Base-by-base conservation (phyloP, 2,888 invertebrate species). In the Heliconius ismenius region DNA sequence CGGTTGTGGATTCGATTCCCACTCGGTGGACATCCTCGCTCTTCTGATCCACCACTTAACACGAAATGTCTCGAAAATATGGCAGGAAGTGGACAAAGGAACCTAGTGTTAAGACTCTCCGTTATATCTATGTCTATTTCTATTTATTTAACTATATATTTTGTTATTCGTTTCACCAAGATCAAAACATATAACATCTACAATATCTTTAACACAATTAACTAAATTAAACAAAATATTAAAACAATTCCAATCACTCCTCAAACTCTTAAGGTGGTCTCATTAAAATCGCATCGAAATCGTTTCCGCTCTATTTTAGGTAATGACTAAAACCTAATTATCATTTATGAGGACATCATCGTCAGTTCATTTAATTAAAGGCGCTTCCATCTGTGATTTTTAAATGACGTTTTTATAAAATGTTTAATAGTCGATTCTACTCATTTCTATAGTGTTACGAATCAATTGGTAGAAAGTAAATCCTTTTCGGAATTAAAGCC, bases 341-440 rank as follows among this genome's bases (percentile, higher is more conserved):
- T 32, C n/a, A 54, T 54, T 64, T 64, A 73, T 73, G 58, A 75
- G 65, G 62, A 77, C 76, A 79, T 76, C 77, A 74, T 74, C 70
- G 67, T 54, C 64, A 75, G 75, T 62, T 73, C 28, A 74, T 70
- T 74, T 69, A 74, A 76, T 70, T 67, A 70, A 60, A 72, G 26
- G 15, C 32, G 49, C 36, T 70, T 26, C 74, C 68, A 39, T 70
- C 43, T 74, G 9, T 65, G 24, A 36, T 28, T 15, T 69, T 75
- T 32, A 28, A 68, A 62, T 67, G 9, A 11, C 28, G 36, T 70
- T 54, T 32, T 28, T 49, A n/a, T 32, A 10, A 49, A 43, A 68
- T 11, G 13, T 28, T 28, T 69, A 21, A 18, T 24, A 4, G 3
- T 69, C 69, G 32, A 70, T 58, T 58, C 32, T 21, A 70, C n/a